Conservation (phyloP, 2,797 vertebrate genomes). For the Propithecus deckenii region DNA sequence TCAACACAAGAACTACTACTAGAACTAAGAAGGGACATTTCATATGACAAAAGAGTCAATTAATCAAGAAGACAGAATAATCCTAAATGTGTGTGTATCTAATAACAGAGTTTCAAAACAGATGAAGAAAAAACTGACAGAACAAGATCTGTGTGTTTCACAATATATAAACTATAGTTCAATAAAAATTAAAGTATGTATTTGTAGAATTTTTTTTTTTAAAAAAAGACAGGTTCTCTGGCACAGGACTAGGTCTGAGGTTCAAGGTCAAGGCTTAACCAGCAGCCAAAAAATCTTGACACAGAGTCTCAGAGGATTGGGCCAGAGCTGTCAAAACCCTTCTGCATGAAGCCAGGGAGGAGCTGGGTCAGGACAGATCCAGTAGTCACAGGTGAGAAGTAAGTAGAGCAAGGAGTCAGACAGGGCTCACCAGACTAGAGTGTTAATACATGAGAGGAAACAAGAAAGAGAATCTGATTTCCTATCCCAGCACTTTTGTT, state of each 20-base stretch:
- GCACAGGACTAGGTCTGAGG: not conserved
- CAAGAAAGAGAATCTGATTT: not conserved
- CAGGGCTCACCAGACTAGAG: fast-evolving
- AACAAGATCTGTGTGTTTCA: not conserved
- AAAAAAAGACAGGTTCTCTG: not conserved
- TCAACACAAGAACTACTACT: not conserved
- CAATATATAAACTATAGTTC: too few relatives aligned
- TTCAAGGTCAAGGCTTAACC: not conserved
- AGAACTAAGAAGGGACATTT: not conserved
- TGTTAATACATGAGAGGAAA: not conserved
- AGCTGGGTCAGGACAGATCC: not conserved
- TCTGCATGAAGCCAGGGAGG: not conserved
- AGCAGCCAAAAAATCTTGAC: not conserved
- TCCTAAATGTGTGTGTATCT: not conserved
- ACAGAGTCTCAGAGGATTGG: not conserved
- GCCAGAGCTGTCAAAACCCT: not conserved
- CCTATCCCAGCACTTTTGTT: not conserved
- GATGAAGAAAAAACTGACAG: not conserved
- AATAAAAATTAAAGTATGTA: not conserved
- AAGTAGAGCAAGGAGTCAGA: not conserved
- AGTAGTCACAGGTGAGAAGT: not conserved
- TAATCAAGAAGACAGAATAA: not conserved
- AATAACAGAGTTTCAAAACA: not conserved
- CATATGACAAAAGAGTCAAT: not conserved
- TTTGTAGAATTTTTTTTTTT: not conserved